These are phyloP conservation scores for Xerus rutilus DNA, from an alignment of 2,797 vertebrate genomes.

Conservation along the genomic window DNA sequence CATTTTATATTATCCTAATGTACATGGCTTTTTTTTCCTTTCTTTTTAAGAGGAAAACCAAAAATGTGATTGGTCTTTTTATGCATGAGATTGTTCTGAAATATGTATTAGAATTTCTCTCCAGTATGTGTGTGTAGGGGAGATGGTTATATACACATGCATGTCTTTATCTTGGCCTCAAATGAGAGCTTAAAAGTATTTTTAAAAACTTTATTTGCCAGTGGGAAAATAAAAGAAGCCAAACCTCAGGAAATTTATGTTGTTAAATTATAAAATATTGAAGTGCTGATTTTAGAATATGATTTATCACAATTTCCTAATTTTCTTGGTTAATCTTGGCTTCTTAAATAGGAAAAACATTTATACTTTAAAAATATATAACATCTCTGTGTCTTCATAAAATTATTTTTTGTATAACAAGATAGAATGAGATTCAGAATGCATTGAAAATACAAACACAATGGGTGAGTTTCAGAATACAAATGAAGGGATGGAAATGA, in stretches of 20 bases:
- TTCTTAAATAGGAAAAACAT: not conserved
- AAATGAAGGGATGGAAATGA: not conserved
- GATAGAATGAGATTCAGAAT: not conserved
- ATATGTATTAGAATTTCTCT: conserved; percentile 44
- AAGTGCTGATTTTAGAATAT: conserved; percentile 58
- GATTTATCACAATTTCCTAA: conserved; percentile 54
- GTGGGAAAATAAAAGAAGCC: conserved; percentile 62
- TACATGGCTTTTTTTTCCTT: not conserved
- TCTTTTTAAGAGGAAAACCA: conserved; percentile 56
- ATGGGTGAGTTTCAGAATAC: conserved; percentile 59
- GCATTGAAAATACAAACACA: conserved; percentile 36
- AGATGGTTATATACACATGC: not conserved
- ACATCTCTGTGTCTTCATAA: conserved; percentile 36
- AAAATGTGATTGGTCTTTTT: conserved; percentile 56
- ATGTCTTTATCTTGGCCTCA: conserved; percentile 67
- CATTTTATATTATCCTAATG: conserved; percentile 36
- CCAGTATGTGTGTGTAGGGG: not conserved
- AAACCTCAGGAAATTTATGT: conserved; percentile 53
- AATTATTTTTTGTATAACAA: conserved; percentile 56
- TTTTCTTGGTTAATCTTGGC: conserved; percentile 52
- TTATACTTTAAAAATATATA: conserved; percentile 35
- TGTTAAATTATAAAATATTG: conserved; percentile 65
- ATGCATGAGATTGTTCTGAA: conserved; percentile 6
- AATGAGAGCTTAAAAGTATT: conserved; percentile 65
- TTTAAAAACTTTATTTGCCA: conserved; percentile 61